Percentiles rank a stretch among this genome's conserved stretches.
Evolutionary conservation across 2,888 invertebrate genomes (phyloP).

Genomic region (Mimachlamys varia): DNA sequence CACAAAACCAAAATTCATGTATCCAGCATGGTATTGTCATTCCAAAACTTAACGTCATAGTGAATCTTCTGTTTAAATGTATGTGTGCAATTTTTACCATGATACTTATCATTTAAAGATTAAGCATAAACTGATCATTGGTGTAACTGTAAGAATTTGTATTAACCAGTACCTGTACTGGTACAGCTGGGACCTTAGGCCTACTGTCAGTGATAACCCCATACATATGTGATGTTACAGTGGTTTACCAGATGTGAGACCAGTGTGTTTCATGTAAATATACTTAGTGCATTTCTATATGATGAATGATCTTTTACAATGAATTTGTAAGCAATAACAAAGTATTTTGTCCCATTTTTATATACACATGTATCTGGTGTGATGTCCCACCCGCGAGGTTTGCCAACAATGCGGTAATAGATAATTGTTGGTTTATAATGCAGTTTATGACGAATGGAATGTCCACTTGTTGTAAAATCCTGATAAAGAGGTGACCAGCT

Average conservation of each 20-base stretch:
- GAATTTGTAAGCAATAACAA: slow-evolving; percentile 23
- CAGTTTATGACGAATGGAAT: neutral
- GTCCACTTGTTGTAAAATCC: neutral
- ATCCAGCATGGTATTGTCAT: neutral
- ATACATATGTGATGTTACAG: neutral
- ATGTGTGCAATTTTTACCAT: neutral
- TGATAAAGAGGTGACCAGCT: neutral
- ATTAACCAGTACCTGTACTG: neutral
- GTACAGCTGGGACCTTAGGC: too few species aligned
- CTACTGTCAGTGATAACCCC: too few species aligned
- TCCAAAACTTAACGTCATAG: neutral
- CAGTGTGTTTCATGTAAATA: neutral
- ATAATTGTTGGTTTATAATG: neutral
- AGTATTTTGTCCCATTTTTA: neutral
- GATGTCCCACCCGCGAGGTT: neutral
- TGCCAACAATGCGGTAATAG: neutral
- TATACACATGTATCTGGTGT: neutral
- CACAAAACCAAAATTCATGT: neutral
- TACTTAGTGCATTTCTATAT: neutral
- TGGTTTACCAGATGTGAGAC: neutral
- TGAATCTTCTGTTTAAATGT: neutral
- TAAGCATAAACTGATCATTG: neutral
- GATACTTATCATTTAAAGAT: neutral
- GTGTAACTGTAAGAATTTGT: neutral
- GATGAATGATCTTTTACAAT: neutral